These are phyloP conservation scores for Sesamia inferens DNA, from an alignment of 2,888 invertebrate species.

Conservation along the genomic window DNA sequence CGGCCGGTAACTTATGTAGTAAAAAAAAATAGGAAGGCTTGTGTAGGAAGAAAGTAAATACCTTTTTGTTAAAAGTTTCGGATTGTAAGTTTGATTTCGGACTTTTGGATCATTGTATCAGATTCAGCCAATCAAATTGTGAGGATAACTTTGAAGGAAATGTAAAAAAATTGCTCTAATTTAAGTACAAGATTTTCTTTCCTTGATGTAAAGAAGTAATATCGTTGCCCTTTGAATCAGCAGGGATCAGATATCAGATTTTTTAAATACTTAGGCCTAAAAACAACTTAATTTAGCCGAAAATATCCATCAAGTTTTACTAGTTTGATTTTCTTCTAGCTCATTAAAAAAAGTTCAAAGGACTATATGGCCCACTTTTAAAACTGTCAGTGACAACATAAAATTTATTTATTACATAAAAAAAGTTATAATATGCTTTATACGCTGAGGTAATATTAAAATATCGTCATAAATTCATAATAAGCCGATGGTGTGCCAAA, in stretches of 20 bases:
- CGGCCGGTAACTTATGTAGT: slow-evolving; percentile 22
- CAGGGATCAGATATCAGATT: not conserved
- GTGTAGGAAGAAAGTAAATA: slow-evolving; percentile 3
- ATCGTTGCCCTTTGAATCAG: too few species aligned
- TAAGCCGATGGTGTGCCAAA: slow-evolving; percentile 53
- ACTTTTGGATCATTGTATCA: slow-evolving; percentile 10
- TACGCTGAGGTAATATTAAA: slow-evolving; percentile 45
- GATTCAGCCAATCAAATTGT: slow-evolving; percentile 24
- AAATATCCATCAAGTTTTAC: too few species aligned
- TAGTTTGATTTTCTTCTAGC: not conserved
- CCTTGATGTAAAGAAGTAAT: not conserved
- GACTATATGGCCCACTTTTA: slow-evolving; percentile 22
- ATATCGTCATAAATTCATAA: slow-evolving; percentile 39
- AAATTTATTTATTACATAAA: slow-evolving; percentile 18
- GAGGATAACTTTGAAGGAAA: not conserved
- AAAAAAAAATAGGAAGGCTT: slow-evolving; percentile 13
- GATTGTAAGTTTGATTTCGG: not conserved
- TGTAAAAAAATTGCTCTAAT: slow-evolving; percentile 3
- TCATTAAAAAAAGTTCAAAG: slow-evolving; percentile 1
- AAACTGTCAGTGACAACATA: slow-evolving; percentile 32
- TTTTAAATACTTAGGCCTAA: not conserved
- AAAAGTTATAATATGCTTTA: slow-evolving; percentile 32
- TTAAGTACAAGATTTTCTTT: not conserved
- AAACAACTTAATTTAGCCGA: too few species aligned
- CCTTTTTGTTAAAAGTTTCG: slow-evolving; percentile 22